Conservation (phyloP, 2,113 vertebrate species). For the Anoplopoma fimbria region DNA sequence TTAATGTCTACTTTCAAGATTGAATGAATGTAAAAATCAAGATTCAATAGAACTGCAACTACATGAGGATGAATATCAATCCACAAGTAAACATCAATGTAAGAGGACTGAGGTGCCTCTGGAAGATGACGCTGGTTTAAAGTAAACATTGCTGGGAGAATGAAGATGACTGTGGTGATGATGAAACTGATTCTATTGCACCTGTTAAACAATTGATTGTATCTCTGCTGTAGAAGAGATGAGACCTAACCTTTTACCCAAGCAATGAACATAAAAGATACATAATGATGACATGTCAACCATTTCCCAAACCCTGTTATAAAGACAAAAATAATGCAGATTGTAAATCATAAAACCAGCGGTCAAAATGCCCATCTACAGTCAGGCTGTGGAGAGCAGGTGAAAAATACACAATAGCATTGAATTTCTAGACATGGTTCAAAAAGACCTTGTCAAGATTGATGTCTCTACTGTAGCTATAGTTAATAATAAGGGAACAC, state of each 20-base stretch:
- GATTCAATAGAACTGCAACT: slow-evolving; percentile 54
- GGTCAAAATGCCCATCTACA: slow-evolving; percentile 50
- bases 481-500: slow-evolving; percentile 82
- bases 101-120: slow-evolving; percentile 15
- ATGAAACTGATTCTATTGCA: slow-evolving; percentile 47
- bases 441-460: slow-evolving; percentile 85
- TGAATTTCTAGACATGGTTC: slow-evolving; percentile 74
- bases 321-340: slow-evolving; percentile 60
- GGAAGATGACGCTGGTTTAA: slow-evolving; percentile 26
- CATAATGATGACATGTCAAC: slow-evolving; percentile 44
- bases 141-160: slow-evolving; percentile 31
- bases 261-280: slow-evolving; percentile 51
- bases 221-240: slow-evolving; percentile 20
- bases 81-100: slow-evolving; percentile 44
- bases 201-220: slow-evolving; percentile 43
- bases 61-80: slow-evolving; percentile 49
- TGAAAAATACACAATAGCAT: slow-evolving; percentile 74
- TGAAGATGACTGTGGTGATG: slow-evolving; percentile 42
- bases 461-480: slow-evolving; percentile 81
- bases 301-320: slow-evolving; percentile 44
- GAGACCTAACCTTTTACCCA: slow-evolving; percentile 26
- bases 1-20: slow-evolving; percentile 44
- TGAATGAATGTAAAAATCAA: slow-evolving; percentile 59
- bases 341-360: slow-evolving; percentile 56
- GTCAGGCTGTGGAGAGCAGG: slow-evolving; percentile 62